phyloP scores from a whole-genome alignment of 1,140 invertebrate genomes.

The Papilio glaucus region DNA sequence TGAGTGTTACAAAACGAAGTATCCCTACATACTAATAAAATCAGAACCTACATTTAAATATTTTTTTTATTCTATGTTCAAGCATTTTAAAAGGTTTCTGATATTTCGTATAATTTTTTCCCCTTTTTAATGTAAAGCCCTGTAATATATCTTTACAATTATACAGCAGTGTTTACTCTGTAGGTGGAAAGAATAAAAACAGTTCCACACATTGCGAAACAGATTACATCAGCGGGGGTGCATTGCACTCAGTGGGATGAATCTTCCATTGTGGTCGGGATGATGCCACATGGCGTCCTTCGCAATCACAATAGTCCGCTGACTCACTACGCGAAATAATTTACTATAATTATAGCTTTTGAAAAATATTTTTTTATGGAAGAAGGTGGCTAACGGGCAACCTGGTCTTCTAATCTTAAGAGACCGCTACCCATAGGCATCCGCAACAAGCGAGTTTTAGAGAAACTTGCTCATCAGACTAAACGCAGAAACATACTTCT shows the following conservation, averaged over 20 bases:
- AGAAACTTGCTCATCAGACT: too few species aligned
- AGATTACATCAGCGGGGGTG: constrained; percentile 25
- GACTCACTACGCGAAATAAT: not conserved
- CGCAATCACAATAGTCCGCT: constrained; percentile 1
- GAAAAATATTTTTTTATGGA: too few species aligned
- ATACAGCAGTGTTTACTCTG: not conserved
- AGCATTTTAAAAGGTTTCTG: too few species aligned
- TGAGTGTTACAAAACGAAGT: too few species aligned
- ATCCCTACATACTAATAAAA: too few species aligned
- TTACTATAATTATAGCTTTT: not conserved
- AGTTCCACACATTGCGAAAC: constrained; percentile 1
- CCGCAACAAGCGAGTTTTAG: too few species aligned
- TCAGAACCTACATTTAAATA: too few species aligned
- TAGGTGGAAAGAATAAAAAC: constrained; percentile 4
- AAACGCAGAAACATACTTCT: too few species aligned
- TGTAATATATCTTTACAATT: not conserved
- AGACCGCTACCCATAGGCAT: too few species aligned
- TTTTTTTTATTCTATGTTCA: too few species aligned
- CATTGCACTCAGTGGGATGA: constrained; percentile 29
- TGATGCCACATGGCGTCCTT: constrained; percentile 13
- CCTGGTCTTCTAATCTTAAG: too few species aligned
- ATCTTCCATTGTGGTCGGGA: constrained; percentile 9
- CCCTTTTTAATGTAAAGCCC: not conserved
- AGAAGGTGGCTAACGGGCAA: too few species aligned
- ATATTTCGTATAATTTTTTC: not conserved